Conservation (phyloP, 2,113 vertebrate species). For the Micronycteris hirsuta region DNA sequence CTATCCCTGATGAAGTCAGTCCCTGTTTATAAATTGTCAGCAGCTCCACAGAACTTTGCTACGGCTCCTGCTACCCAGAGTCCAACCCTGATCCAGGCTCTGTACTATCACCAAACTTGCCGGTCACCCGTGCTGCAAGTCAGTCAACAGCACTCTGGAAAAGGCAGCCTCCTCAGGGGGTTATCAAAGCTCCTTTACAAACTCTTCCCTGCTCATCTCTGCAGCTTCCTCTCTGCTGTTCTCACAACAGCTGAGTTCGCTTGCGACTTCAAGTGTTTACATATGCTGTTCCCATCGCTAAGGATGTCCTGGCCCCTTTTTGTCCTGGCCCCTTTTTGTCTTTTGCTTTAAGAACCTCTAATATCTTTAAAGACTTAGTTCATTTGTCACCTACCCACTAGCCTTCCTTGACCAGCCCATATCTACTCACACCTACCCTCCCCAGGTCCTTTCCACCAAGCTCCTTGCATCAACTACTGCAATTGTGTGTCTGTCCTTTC, state of each 20-base stretch:
- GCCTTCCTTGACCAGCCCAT: background rate
- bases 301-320: background rate
- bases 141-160: background rate
- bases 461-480: too few relatives aligned
- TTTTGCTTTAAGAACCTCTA: background rate
- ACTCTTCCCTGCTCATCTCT: background rate
- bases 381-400: too few relatives aligned
- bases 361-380: background rate
- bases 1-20: background rate
- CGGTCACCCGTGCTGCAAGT: background rate
- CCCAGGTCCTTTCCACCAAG: too few relatives aligned
- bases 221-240: background rate
- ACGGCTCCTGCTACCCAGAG: background rate
- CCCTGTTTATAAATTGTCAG: background rate
- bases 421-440: background rate
- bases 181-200: background rate
- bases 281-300: background rate
- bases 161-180: background rate
- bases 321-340: background rate
- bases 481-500: background rate
- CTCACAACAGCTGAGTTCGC: background rate
- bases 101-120: background rate
- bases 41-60: background rate
- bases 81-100: background rate
- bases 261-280: background rate